Evolutionary conservation across 1,140 invertebrate species (phyloP), one percentile per base, ranked within the genome.

Genomic region (Neotoxoptera formosana): DNA sequence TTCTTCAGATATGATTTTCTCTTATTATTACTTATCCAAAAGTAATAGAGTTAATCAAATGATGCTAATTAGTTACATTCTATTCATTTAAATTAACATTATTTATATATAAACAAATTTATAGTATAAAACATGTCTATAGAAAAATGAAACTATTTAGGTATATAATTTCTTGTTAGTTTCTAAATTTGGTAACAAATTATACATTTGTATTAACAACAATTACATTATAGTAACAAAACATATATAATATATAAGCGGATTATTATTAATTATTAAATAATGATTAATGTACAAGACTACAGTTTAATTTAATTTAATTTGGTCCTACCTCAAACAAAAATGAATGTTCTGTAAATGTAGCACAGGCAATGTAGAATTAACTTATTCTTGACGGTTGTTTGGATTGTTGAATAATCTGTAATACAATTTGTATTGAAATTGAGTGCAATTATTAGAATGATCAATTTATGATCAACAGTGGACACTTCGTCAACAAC

Each of bases 401-500:
- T 91, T 81, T 84, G 91, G 30, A 93, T 45, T 51, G 81, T 93
- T 84, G 91, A 93, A 86, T 56, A 41, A 93, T 93, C 91, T 93
- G 91, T 93, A 93, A 93, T 86, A 93, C 34, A 93, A 93, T 93
- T 93, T 84, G 91, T 93, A 84, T 41, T 84, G 81, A 53, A 93
- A 93, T 53, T 93, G 91, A 93, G 25, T 86, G 47, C 6, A 51
- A 34, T 7, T 30, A 93, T 84, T 86, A 93, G 14, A 51, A 92
- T 48, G 48, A 84, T 30, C 47, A 93, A 86, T 41, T 84, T 20
- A 90, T 90, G 89, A 93, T 56, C 67, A 93, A 93, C 91, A 93
- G 34, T 84, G 67, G 91, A 86, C 91, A 93, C 91, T 93, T 84
- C 91, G 91, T 93, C 21, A 76, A 92, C 76, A 84, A 86, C 36